Conservation (phyloP, 2,113 vertebrate genomes). For the Lamprotornis superbus region DNA sequence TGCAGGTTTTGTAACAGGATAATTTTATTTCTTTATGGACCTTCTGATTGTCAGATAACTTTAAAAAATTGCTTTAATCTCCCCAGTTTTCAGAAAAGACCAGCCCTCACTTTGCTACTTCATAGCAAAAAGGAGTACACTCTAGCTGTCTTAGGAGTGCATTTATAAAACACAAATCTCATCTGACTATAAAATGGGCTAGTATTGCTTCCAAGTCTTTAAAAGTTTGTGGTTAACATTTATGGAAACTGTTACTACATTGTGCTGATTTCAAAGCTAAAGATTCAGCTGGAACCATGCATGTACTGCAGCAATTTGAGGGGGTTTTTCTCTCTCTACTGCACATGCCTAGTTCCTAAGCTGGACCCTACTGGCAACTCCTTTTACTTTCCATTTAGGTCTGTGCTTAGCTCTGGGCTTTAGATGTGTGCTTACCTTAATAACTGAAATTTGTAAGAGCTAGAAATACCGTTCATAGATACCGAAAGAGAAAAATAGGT, state of each 20-base stretch:
- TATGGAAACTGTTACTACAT: neutral
- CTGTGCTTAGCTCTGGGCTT: neutral
- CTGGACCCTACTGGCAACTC: neutral
- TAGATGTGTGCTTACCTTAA: neutral
- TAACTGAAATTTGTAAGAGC: neutral
- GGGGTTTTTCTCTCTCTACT: neutral
- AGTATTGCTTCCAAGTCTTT: neutral
- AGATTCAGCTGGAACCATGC: fast-evolving
- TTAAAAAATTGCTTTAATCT: neutral
- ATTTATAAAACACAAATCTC: neutral
- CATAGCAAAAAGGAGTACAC: neutral
- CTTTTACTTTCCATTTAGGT: neutral
- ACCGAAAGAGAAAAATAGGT: neutral
- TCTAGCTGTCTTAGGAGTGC: neutral
- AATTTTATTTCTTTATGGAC: neutral
- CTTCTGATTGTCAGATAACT: neutral
- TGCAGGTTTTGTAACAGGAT: neutral
- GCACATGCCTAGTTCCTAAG: neutral
- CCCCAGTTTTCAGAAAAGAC: neutral
- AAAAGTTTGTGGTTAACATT: neutral
- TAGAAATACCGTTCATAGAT: neutral
- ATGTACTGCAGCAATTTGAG: neutral
- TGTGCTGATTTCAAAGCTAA: neutral
- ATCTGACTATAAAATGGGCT: neutral
- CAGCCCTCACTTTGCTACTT: neutral